A percentile compares a stretch with the other conserved stretches of the same genome.
Evolutionary conservation across 2,113 vertebrate species (phyloP).

Genomic region (Pterocles burchelli): DNA sequence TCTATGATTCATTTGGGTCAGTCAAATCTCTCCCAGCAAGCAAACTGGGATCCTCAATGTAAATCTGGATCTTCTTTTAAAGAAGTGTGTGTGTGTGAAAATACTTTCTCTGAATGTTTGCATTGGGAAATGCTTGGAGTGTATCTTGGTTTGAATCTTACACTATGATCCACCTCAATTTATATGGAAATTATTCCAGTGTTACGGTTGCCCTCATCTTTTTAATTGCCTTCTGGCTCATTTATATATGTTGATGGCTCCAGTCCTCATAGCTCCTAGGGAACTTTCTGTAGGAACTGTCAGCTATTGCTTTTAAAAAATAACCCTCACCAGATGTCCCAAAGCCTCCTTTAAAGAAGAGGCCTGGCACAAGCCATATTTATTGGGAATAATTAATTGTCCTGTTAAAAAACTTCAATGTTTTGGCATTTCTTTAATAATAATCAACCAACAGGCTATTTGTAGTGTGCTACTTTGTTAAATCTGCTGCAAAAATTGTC

Average conservation of each 20-base stretch:
- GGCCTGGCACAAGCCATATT: not conserved
- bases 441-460: slow-evolving; percentile 10
- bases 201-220: not conserved
- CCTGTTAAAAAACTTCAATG: slow-evolving; percentile 26
- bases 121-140: not conserved
- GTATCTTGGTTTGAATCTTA: not conserved
- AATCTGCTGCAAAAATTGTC: slow-evolving; percentile 29
- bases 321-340: slow-evolving; percentile 39
- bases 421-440: slow-evolving; percentile 57
- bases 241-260: not conserved
- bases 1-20: not conserved
- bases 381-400: slow-evolving; percentile 46
- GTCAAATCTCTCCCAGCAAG: not conserved
- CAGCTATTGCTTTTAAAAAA: slow-evolving; percentile 13
- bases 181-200: not conserved
- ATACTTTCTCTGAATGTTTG: not conserved
- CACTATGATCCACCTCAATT: not conserved
- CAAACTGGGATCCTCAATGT: not conserved
- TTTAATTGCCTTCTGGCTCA: not conserved
- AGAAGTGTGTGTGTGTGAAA: not conserved
- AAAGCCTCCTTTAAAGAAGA: not conserved
- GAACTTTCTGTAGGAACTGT: not conserved
- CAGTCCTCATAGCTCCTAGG: not conserved
- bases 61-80: not conserved
- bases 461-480: slow-evolving; percentile 35